phyloP scores from a whole-genome alignment of 1,140 invertebrate genomes.

The Aphidius ervi region DNA sequence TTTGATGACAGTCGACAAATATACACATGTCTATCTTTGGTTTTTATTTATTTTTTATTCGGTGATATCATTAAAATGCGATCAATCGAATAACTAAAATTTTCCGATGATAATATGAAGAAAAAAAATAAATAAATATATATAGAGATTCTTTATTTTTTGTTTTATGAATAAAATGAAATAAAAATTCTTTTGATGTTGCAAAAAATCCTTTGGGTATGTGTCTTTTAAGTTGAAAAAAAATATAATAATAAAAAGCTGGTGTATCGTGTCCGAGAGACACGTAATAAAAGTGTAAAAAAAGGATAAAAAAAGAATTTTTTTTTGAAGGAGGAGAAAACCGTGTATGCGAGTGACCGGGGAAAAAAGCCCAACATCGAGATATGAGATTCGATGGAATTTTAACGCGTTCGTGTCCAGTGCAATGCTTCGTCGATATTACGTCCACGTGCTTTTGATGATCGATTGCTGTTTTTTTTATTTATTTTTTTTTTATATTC shows the following conservation, averaged over 20 bases:
- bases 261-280: slow-evolving; percentile 13
- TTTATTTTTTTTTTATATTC: no score
- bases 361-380: slow-evolving; percentile 12
- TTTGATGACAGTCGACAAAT: slow-evolving; percentile 17
- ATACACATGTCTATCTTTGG: not conserved
- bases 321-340: not conserved
- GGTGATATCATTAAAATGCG: no score
- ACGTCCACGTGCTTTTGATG: slow-evolving; percentile 27
- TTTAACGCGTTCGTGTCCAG: slow-evolving; percentile 21
- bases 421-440: slow-evolving; percentile 21
- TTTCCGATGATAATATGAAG: no score
- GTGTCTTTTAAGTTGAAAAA: slow-evolving; percentile 2
- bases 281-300: slow-evolving; percentile 23
- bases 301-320: slow-evolving; percentile 1
- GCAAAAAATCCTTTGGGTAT: not conserved
- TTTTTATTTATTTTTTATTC: slow-evolving; percentile 7
- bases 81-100: no score
- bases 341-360: slow-evolving; percentile 14
- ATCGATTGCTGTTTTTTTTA: slow-evolving; percentile 18
- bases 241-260: not conserved
- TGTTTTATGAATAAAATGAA: slow-evolving; percentile 6
- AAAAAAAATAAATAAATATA: slow-evolving; percentile 5
- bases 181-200: slow-evolving; percentile 10
- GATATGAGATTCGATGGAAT: slow-evolving; percentile 25
- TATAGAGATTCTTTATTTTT: not conserved